Evolutionary conservation across 2,888 invertebrate species (phyloP).

Genomic region (Plemyria rubiginata): DNA sequence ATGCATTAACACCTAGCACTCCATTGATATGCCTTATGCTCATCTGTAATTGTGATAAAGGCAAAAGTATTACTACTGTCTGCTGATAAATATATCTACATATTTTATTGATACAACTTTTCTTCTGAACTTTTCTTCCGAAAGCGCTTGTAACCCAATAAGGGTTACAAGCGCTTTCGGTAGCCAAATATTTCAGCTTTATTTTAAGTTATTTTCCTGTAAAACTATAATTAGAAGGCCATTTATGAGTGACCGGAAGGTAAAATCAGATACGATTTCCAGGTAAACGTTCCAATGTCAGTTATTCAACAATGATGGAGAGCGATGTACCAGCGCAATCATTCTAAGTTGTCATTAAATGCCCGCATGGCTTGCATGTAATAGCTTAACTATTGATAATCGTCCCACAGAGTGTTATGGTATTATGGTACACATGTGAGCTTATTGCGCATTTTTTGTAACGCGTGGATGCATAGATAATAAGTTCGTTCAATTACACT

Average conservation of each 20-base stretch:
- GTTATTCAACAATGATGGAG: slow-evolving; percentile 50
- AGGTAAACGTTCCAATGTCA: slow-evolving; percentile 49
- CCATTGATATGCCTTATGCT: slow-evolving; percentile 35
- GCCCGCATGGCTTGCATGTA: slow-evolving; percentile 62
- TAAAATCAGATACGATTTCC: slow-evolving; percentile 36
- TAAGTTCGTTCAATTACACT: slow-evolving; percentile 33
- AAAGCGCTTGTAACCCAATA: no score
- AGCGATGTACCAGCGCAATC: slow-evolving; percentile 49
- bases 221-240: background rate
- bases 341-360: slow-evolving; percentile 56
- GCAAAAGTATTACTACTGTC: background rate
- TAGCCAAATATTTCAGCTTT: background rate
- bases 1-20: slow-evolving; percentile 49
- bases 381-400: slow-evolving; percentile 57
- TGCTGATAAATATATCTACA: slow-evolving; percentile 5
- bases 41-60: slow-evolving; percentile 1
- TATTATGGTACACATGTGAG: slow-evolving; percentile 42
- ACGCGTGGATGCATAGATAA: slow-evolving; percentile 47
- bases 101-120: background rate
- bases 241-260: slow-evolving; percentile 33
- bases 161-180: background rate
- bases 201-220: background rate
- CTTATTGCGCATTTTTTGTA: slow-evolving; percentile 49
- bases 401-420: slow-evolving; percentile 40
- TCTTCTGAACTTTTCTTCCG: no score